These are phyloP conservation scores for Drosophila hawaiiensis DNA, from an alignment of 2,888 invertebrate species.

Conservation along the genomic window DNA sequence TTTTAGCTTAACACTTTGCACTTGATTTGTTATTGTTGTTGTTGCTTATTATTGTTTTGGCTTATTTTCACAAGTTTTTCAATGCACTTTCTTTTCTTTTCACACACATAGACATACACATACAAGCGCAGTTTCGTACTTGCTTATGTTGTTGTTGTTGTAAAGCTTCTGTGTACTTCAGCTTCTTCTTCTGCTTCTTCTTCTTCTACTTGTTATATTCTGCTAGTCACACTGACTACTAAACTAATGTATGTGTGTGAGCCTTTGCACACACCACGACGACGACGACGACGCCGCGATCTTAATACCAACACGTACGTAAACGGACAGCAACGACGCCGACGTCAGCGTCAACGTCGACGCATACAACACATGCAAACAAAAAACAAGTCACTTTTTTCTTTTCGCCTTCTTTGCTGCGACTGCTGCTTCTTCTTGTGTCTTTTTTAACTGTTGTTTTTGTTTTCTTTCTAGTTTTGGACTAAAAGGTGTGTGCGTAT, in stretches of 20 bases:
- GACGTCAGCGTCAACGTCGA: constrained; percentile 49
- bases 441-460: constrained; percentile 59
- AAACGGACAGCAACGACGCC: constrained; percentile 37
- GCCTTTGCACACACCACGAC: constrained; percentile 53
- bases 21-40: constrained; percentile 46
- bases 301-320: constrained; percentile 63
- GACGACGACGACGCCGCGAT: constrained; percentile 52
- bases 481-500: constrained; percentile 50
- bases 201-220: constrained; percentile 36
- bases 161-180: constrained; percentile 28
- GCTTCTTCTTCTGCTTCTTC: constrained; percentile 27
- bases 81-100: constrained; percentile 78
- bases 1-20: constrained; percentile 62
- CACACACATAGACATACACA: constrained; percentile 29
- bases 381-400: constrained; percentile 77
- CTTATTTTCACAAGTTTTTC: constrained; percentile 59
- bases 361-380: constrained; percentile 67
- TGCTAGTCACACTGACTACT: constrained; percentile 68
- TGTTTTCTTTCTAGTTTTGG: constrained; percentile 77
- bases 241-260: constrained; percentile 31
- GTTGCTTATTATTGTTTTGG: constrained; percentile 26
- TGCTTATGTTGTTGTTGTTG: constrained; percentile 13
- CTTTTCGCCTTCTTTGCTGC: constrained; percentile 60
- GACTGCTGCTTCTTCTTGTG: constrained; percentile 59
- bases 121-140: constrained; percentile 2